Base-by-base conservation (phyloP, 2,888 invertebrate genomes). In the Nemoura dubitans region DNA sequence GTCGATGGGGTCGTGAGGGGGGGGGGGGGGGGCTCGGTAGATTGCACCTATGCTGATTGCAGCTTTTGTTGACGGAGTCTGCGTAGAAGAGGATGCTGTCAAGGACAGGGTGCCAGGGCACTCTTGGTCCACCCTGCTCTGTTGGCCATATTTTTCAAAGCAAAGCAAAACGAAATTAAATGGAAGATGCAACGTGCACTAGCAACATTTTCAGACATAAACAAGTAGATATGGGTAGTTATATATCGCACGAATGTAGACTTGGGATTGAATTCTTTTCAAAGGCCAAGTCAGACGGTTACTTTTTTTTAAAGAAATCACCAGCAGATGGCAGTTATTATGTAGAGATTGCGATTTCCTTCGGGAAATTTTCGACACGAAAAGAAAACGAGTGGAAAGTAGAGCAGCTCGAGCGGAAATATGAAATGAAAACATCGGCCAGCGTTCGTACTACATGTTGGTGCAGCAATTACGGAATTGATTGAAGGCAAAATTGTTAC, bases 321-420 rank as follows among this genome's bases (percentile, higher is more conserved):
- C 59, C 6, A 59, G 59, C 59, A 59, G 59, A 59, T 59, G 59
- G 59, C 59, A 59, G 59, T 59, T 59, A 59, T 59, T 59, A 59
- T 59, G 59, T 59, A 59, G 59, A 59, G 59, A 59, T 59, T 21
- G 59, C 59, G 59, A 59, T 59, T 59, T 59, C 59, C 59, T 59
- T 59, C 59, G 59, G 59, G 59, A 59, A 59, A 59, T 59, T 59
- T 59, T 59, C 59, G 21, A 59, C 14, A 59, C 59, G 59, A 59
- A 21, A 59, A 59, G 14, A 59, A 59, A 59, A 59, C 59, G 59
- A 59, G 59, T 59, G 59, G 59, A 59, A 59, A 59, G 16, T 59
- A 21, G 59, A 59, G 59, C 59, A 59, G 59, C 59, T 1, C 59
- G 59, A 59, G 59, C 59, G 59, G 59, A 59, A 59, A 59, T 59